Evolutionary conservation across 2,888 invertebrate species (phyloP), one percentile per base, ranked within the genome.

Genomic region (Dicyrtoma fusca): DNA sequence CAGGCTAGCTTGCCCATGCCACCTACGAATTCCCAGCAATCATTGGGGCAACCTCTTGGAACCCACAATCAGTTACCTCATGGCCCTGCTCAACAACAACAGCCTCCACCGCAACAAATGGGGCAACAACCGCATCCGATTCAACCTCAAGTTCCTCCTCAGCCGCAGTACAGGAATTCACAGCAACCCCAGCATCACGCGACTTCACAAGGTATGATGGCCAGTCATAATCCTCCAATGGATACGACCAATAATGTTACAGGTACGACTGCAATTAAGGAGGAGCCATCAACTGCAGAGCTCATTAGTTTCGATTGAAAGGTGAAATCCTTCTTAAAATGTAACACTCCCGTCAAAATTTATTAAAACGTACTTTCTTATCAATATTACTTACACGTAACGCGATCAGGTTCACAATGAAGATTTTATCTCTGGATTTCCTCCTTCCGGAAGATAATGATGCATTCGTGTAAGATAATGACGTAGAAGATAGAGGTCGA

Each of bases 281-380:
- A 69, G 49, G 73, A 73, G 42, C 76, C 77, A 11, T 34, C 72
- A 13, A 76, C 76, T 21, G 81, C 77, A 10, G 79, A 81, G 61
- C 72, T 81, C 10, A 81, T 81, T 65, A 79, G 79, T 61, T 81
- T 81, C 65, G 81, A 81, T 74, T 81, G 64, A 72, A 34, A 34
- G 34, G 4, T 34, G 34, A 34, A 8, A 34, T 5, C 4, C 34
- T 8, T n/a, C n/a, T n/a, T n/a, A n/a, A 34, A 34, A 34, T 34
- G 3, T 34, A 34, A 34, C 3, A 34, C 8, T 34, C 34, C 34
- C 8, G 34, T 34, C 34, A 34, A 34, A 3, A 34, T 34, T 34
- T 34, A 34, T 34, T 34, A 34, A 34, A 34, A 34, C 8, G 34
- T 8, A 5, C 8, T 34, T 34, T 34, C 34, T 34, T n/a, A n/a